A percentile compares a stretch with the other conserved stretches of the same genome.
Evolutionary conservation across 2,797 vertebrate species (phyloP).

Genomic region (Oreochromis grahami): DNA sequence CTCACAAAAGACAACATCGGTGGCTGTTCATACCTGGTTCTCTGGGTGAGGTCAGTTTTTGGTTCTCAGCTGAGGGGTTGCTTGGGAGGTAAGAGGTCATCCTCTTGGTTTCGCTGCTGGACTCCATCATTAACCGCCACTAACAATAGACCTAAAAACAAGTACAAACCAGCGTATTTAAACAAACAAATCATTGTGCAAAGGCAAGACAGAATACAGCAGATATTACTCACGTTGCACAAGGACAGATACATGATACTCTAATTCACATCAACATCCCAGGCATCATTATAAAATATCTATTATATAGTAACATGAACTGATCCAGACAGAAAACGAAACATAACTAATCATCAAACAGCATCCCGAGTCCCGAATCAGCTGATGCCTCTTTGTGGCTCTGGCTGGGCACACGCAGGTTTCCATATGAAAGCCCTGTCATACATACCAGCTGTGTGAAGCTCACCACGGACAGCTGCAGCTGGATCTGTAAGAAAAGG

Average conservation of each 20-base stretch:
- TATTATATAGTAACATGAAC: background rate
- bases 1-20: background rate
- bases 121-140: conserved; percentile 53
- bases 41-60: conserved; percentile 10
- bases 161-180: background rate
- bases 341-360: background rate
- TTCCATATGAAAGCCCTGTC: background rate
- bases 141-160: conserved; percentile 5
- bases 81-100: conserved; percentile 35
- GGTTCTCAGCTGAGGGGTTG: conserved; percentile 12
- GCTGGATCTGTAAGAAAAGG: background rate
- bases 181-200: background rate
- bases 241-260: background rate
- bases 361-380: background rate
- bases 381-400: background rate
- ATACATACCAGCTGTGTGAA: conserved; percentile 13
- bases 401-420: background rate
- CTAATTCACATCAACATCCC: background rate
- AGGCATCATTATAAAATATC: background rate
- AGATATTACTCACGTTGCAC: background rate
- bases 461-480: background rate
- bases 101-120: conserved; percentile 31
- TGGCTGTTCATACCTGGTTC: conserved; percentile 27
- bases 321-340: background rate
- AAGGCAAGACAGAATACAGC: background rate